Conservation (phyloP, 2,888 invertebrate genomes). For the Diadromus collaris region DNA sequence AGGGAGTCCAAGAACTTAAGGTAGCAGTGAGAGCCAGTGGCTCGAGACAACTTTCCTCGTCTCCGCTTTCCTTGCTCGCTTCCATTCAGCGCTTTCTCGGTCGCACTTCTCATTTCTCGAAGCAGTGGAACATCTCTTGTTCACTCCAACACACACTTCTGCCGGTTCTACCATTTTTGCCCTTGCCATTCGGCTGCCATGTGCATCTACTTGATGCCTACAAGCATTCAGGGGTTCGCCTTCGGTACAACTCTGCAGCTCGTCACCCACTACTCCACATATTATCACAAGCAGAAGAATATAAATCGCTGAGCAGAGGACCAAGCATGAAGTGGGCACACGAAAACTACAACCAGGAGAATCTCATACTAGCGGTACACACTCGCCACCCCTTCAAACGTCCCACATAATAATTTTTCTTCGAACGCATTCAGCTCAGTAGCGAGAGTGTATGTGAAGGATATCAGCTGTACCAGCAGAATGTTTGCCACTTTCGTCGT, state of each 20-base stretch:
- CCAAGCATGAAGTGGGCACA: slow-evolving; percentile 13
- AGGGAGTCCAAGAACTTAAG: slow-evolving; percentile 66
- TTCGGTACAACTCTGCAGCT: slow-evolving; percentile 17
- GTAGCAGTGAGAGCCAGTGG: slow-evolving; percentile 27
- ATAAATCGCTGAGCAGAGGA: not conserved
- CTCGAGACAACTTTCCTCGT: slow-evolving; percentile 49
- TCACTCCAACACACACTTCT: slow-evolving; percentile 34
- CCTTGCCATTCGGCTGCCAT: slow-evolving; percentile 58
- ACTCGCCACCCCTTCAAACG: slow-evolving; percentile 19
- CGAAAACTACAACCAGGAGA: slow-evolving; percentile 5
- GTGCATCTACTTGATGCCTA: slow-evolving; percentile 25
- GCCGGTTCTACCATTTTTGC: slow-evolving; percentile 5
- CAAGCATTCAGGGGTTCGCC: slow-evolving; percentile 32
- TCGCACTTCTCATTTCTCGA: slow-evolving; percentile 25
- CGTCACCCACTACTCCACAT: slow-evolving; percentile 16
- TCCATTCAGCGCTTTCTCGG: slow-evolving; percentile 27
- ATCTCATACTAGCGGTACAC: slow-evolving; percentile 19
- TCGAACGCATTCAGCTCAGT: slow-evolving; percentile 6
- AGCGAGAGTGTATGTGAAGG: not conserved
- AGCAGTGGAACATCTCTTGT: slow-evolving; percentile 18
- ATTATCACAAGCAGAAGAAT: not conserved
- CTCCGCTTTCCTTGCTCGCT: slow-evolving; percentile 46
- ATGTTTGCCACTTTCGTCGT: not conserved
- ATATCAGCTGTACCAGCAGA: slow-evolving; percentile 10
- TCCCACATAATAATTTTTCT: slow-evolving; percentile 33